These are phyloP conservation scores for Lepus townsendii DNA, from an alignment of 2,797 vertebrate species.

Conservation along the genomic window DNA sequence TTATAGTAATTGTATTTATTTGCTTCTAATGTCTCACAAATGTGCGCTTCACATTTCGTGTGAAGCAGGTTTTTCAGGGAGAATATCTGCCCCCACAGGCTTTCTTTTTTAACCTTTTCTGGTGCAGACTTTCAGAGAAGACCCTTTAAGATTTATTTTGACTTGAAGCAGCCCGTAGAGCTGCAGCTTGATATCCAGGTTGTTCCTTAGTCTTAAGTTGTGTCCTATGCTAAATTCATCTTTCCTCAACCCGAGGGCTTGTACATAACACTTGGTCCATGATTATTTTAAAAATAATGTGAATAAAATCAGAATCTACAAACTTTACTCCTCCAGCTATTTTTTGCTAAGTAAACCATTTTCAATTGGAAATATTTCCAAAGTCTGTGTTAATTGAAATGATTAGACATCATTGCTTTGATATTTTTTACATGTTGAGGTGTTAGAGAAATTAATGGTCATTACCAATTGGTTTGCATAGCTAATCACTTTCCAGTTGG, in stretches of 20 bases:
- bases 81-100: conserved; percentile 29
- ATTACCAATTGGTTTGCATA: conserved; percentile 29
- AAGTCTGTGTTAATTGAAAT: conserved; percentile 64
- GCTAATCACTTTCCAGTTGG: conserved; percentile 58
- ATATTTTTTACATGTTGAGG: conserved; percentile 41
- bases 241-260: background rate
- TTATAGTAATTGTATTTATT: conserved; percentile 52
- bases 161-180: conserved; percentile 29
- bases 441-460: conserved; percentile 33
- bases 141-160: conserved; percentile 52
- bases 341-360: conserved; percentile 61
- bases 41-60: background rate
- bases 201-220: conserved; percentile 1
- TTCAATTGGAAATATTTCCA: conserved; percentile 60
- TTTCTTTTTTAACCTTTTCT: conserved; percentile 34
- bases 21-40: conserved; percentile 54
- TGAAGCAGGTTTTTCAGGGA: background rate
- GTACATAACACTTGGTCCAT: background rate
- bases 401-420: conserved; percentile 35
- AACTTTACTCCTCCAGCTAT: conserved; percentile 39
- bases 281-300: conserved; percentile 52
- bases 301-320: conserved; percentile 19
- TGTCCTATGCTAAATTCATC: conserved; percentile 13
- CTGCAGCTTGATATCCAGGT: background rate
- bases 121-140: conserved; percentile 3